A percentile compares a stretch with the other conserved stretches of the same genome.
Conservation (phyloP, 1,140 invertebrate species). For the Nephila pilipes region DNA sequence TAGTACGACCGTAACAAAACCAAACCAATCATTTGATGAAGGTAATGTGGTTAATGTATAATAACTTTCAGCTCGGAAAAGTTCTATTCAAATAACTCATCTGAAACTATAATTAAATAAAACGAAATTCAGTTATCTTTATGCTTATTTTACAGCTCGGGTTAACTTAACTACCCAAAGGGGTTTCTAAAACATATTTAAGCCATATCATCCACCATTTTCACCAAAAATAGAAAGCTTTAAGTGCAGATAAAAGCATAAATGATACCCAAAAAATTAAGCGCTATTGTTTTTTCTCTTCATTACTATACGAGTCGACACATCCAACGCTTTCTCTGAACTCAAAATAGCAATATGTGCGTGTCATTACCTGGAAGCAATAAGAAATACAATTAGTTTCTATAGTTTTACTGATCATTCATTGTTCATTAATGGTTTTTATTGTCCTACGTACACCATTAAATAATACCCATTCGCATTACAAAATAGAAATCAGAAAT, state of each 20-base stretch:
- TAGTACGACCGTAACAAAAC: no score
- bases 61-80: no score
- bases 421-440: not conserved
- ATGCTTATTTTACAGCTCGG: no score
- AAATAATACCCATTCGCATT: not conserved
- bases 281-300: not conserved
- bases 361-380: not conserved
- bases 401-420: not conserved
- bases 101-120: no score
- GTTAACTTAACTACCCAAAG: no score
- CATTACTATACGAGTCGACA: not conserved
- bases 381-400: not conserved
- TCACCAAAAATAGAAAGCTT: no score
- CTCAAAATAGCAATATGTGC: not conserved
- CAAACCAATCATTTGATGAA: no score
- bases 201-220: no score
- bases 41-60: no score
- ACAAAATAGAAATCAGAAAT: not conserved
- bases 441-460: not conserved
- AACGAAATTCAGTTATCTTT: no score
- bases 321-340: not conserved
- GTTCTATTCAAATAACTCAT: no score
- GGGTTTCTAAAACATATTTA: no score
- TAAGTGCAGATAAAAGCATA: not conserved
- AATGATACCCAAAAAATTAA: not conserved